These are phyloP conservation scores for Datnioides undecimradiatus DNA, from an alignment of 2,113 vertebrate species.

Conservation along the genomic window DNA sequence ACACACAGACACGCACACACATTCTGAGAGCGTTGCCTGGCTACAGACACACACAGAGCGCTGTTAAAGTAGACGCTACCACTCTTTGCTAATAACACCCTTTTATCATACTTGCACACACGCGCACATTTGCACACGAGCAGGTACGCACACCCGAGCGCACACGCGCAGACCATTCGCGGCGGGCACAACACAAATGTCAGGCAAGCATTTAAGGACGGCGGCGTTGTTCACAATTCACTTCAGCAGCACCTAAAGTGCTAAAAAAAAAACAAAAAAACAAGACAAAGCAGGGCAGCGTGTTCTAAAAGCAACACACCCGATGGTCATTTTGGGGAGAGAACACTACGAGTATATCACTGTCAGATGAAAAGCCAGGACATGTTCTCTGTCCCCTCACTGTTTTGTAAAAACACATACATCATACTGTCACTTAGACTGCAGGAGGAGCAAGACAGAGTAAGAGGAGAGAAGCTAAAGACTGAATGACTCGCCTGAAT, in stretches of 20 bases:
- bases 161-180: constrained; percentile 2
- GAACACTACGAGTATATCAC: background rate
- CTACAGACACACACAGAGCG: constrained; percentile 64
- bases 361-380: constrained; percentile 1
- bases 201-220: constrained; percentile 33
- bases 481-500: background rate
- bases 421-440: background rate
- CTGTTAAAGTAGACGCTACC: constrained; percentile 47
- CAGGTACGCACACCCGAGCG: background rate
- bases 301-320: background rate
- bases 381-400: background rate
- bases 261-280: background rate
- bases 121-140: constrained; percentile 12
- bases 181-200: background rate
- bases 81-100: constrained; percentile 39
- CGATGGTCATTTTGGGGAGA: background rate
- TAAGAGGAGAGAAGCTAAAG: background rate
- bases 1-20: constrained; percentile 30
- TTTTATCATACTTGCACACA: constrained; percentile 51
- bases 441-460: background rate
- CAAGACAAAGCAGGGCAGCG: background rate
- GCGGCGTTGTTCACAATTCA: background rate
- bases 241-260: background rate
- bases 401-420: background rate
- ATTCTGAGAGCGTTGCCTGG: constrained; percentile 66